Base-by-base conservation (phyloP, 2,888 invertebrate species). In the Patella ulyssiponensis region DNA sequence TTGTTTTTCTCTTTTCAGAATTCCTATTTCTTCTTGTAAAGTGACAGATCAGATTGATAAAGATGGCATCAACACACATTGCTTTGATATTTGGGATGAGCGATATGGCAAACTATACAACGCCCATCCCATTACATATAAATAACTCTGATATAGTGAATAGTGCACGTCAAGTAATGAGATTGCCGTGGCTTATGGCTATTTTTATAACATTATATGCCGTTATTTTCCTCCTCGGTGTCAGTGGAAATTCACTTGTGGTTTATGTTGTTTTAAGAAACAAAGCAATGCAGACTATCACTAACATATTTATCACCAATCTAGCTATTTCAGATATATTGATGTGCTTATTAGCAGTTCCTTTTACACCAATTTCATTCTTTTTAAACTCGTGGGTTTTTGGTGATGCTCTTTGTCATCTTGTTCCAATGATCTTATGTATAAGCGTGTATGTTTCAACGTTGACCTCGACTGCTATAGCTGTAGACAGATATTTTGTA, bases 401-500 rank as follows among this genome's bases (percentile, higher is more conserved):
- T 93, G 99, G 99, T 0, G 94, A 95, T 44, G 93, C 95, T 0
- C 93, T 98, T 81, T 99, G 99, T 90, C 97, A 98, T 91, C 93
- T 98, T 87, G 96, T 98, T 83, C 96, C 98, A 76, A 97, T 96
- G 92, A 89, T 89, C 14, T 86, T 91, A 80, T 98, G 98, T 76
- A 96, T 97, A 88, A 97, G 97, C 91, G 98, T 99, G 85, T 99
- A 98, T 94, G 98, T 99, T 90, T 98, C 98, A 81, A 98, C 98
- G 0, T 93, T 99, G 87, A 99, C 99, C 7, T 94, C 99, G 82
- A 98, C 97, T 86, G 97, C 98, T 84, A 99, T 99, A 87, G 99
- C 99, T 74, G 95, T 99, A 80, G 99, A 99, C 93, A 94, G 99
- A 77, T 99, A 97, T 92, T 96, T 98, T 92, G 98, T 98, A 81